Base-by-base conservation (phyloP, 37 sponge, comb jelly and placozoan species). In the Tethya wilhelma region DNA sequence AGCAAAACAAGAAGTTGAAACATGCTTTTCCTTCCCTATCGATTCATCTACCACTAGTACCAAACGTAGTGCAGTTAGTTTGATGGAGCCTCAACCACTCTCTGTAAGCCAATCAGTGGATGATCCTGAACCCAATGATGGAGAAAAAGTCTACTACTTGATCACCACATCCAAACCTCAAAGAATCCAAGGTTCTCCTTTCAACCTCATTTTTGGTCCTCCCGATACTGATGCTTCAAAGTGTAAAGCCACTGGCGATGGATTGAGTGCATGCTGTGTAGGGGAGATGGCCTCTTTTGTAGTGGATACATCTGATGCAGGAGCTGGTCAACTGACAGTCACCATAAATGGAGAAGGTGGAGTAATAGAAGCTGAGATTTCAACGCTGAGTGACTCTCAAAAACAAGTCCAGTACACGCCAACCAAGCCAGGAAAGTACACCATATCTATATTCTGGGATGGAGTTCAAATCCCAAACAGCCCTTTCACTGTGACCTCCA, bases 181-280 rank as follows among this genome's bases (percentile, higher is more conserved):
- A 67, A 93, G 92, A 64, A 88, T 95, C 45, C 63, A 64, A 37
- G 93, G 96, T 0, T 88, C 89, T 41, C 96, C 96, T 2, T 95
- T 95, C 75, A 92, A 92, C 59, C 73, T 95, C 9, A 53, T 77
- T 17, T 92, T 92, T 78, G 86, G 67, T 26, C 58, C 67, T 25
- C 69, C 69, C 2, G 25, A 53, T 23, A 31, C 59, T 44, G 79
- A 83, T 73, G 82, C 83, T 26, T 44, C 65, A 20, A 74, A 81
- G 74, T 81, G 83, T 59, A 42, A 73, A 56, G 93, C 93, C 0
- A 83, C 85, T 33, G 96, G 96, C 17, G 89, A 86, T 59, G 96
- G 96, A 2, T 83, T 95, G 0, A 59, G 57, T 8, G 58, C 75
- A 1, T 79, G 87, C 23, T 49, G 68, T 19, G 77, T 90, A 12